phyloP scores from a whole-genome alignment of 2,888 invertebrate species.

The Phortica magna region DNA sequence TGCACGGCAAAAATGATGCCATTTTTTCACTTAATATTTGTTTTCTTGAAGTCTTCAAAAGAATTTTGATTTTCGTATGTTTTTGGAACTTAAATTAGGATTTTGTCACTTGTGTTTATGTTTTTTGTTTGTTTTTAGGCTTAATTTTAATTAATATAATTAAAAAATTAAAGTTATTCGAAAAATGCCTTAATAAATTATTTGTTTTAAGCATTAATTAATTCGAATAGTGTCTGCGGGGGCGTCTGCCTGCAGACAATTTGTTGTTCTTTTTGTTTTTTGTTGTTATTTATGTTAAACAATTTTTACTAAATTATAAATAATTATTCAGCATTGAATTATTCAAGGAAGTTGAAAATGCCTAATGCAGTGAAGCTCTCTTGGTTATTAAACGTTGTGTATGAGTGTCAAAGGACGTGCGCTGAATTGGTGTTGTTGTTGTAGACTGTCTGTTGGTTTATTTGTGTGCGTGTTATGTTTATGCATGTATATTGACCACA shows the following conservation, averaged over 20 bases:
- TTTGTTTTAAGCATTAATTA: conserved; percentile 27
- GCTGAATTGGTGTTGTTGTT: conserved; percentile 28
- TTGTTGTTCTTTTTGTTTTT: conserved; percentile 41
- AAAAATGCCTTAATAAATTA: conserved; percentile 33
- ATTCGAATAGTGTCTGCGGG: conserved; percentile 55
- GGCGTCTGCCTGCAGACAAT: conserved; percentile 67
- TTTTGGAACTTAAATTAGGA: conserved; percentile 7
- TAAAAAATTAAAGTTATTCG: conserved; percentile 12
- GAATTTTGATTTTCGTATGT: conserved; percentile 35
- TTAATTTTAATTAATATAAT: conserved; percentile 16
- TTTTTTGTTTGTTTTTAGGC: conserved; percentile 8
- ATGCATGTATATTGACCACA: background rate
- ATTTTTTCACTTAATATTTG: conserved; percentile 24
- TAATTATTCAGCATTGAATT: conserved; percentile 51
- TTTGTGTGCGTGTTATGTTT: conserved; percentile 13
- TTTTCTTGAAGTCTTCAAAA: conserved; percentile 35
- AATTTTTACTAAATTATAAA: conserved; percentile 68
- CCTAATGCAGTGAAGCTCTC: conserved; percentile 44
- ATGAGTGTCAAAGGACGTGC: background rate
- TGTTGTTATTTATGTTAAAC: background rate
- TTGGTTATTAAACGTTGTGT: background rate
- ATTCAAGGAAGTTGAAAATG: conserved; percentile 50
- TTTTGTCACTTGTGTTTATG: background rate
- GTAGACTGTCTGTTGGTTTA: conserved; percentile 24
- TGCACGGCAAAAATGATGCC: background rate